A percentile compares a stretch with the other conserved stretches of the same genome.
Evolutionary conservation across 2,888 invertebrate genomes (phyloP).

Genomic region (Dorcus parallelipipedus): DNA sequence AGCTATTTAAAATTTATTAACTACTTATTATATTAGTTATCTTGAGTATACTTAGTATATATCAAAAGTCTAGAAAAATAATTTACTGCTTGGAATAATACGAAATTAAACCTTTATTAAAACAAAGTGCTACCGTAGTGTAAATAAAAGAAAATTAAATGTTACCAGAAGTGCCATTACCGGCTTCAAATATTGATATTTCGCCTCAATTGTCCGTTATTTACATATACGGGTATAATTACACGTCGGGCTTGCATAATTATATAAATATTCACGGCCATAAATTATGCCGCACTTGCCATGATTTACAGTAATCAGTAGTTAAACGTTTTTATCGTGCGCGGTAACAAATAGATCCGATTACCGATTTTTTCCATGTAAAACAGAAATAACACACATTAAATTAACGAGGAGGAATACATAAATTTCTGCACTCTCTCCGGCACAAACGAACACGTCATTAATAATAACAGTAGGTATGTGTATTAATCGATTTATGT

Average conservation of each 20-base stretch:
- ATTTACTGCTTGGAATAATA: no score
- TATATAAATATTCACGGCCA: slow-evolving; percentile 18
- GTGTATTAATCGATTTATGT: no score
- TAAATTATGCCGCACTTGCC: slow-evolving; percentile 19
- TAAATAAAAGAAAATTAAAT: neutral
- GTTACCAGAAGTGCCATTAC: slow-evolving; percentile 4
- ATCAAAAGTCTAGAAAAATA: no score
- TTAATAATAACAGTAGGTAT: no score
- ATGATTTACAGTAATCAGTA: slow-evolving; percentile 24
- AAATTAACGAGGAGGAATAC: slow-evolving; percentile 7
- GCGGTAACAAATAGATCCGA: slow-evolving; percentile 18
- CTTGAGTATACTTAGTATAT: no score
- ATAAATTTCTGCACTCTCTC: slow-evolving; percentile 7
- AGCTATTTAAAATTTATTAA: no score
- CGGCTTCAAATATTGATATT: slow-evolving; percentile 7
- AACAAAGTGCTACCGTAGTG: no score
- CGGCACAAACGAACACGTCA: no score
- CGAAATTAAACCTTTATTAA: no score
- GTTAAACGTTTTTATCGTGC: slow-evolving; percentile 20
- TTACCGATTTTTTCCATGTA: slow-evolving; percentile 9
- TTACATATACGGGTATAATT: slow-evolving; percentile 33
- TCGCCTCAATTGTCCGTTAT: slow-evolving; percentile 15
- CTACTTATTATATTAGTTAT: no score
- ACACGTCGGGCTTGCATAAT: slow-evolving; percentile 23
- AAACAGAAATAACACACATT: slow-evolving; percentile 15